Evolutionary conservation across 2,888 invertebrate genomes (phyloP), one percentile per base, ranked within the genome.

Genomic region (Sericinus montela): DNA sequence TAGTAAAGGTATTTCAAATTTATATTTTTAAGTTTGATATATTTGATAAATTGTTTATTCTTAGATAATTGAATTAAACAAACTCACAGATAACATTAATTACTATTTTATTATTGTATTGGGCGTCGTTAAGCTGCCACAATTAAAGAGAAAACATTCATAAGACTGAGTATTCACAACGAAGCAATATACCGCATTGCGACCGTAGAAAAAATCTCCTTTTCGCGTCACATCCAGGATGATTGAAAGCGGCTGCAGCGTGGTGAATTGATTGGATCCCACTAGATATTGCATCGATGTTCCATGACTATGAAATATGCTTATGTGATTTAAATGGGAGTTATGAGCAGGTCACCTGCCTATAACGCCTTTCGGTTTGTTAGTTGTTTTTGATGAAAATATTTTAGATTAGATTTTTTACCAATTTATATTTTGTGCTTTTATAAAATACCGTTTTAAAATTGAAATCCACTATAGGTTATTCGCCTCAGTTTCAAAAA

Each of bases 171-270:
- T 28, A 40, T 25, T 39, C 14, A 13, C 1, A 36, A 28, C 29
- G 11, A 6, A 23, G 13, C 41, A 30, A 45, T 41, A 41, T 50
- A 23, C 19, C 19, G 41, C 37, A 35, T 45, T 44, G 35, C 14
- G 49, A 5, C 51, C 41, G 36, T 52, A 52, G 57, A 58, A 62
- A 63, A n/a, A 62, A 62, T 57, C 57, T 61, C 56, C 45, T 48
- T 37, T 49, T 45, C 34, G 42, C 46, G 51, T 62, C 62, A 58
- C 57, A 45, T 56, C 44, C 58, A 52, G 57, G 51, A 51, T 69
- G 71, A 75, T 74, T 67, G 74, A 75, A 72, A 66, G 67, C 61
- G 62, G 58, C 54, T 55, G 49, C 55, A 58, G 55, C 53, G 58
- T 63, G 60, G 56, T 57, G 62, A 60, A 64, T 62, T 70, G 68